These are phyloP conservation scores for Aldabrachelys gigantea DNA, from an alignment of 2,113 vertebrate species.

Conservation along the genomic window DNA sequence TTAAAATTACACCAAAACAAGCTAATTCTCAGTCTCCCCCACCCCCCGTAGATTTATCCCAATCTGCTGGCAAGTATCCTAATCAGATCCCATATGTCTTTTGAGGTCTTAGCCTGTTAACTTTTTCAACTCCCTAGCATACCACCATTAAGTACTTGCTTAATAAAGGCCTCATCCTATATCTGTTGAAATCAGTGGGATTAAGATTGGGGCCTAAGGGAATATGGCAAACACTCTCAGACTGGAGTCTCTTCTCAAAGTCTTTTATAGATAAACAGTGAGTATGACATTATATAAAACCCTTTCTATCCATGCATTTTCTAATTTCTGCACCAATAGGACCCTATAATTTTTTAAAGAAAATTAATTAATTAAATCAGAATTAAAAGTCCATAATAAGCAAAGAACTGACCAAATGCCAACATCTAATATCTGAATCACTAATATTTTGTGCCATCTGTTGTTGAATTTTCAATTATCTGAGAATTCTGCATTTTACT, in stretches of 20 bases:
- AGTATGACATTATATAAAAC: not conserved
- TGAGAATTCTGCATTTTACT: constrained; percentile 52
- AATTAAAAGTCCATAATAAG: constrained; percentile 55
- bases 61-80: not conserved
- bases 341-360: not conserved
- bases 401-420: constrained; percentile 58
- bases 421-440: constrained; percentile 48
- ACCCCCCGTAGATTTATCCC: not conserved
- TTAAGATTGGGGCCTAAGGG: not conserved
- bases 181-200: not conserved
- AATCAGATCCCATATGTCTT: rapidly evolving
- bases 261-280: not conserved
- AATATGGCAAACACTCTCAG: not conserved
- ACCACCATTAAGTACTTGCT: not conserved
- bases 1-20: not conserved
- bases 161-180: not conserved
- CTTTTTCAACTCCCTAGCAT: not conserved
- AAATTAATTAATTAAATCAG: constrained; percentile 47
- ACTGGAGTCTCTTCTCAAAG: not conserved
- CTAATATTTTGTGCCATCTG: constrained; percentile 64
- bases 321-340: rapidly evolving
- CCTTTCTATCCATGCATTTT: not conserved
- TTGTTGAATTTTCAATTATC: constrained; percentile 47
- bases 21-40: not conserved
- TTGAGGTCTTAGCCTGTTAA: not conserved